Evolutionary conservation across 2,888 invertebrate species (phyloP), one percentile per base, ranked within the genome.

Genomic region (Pocota personata): DNA sequence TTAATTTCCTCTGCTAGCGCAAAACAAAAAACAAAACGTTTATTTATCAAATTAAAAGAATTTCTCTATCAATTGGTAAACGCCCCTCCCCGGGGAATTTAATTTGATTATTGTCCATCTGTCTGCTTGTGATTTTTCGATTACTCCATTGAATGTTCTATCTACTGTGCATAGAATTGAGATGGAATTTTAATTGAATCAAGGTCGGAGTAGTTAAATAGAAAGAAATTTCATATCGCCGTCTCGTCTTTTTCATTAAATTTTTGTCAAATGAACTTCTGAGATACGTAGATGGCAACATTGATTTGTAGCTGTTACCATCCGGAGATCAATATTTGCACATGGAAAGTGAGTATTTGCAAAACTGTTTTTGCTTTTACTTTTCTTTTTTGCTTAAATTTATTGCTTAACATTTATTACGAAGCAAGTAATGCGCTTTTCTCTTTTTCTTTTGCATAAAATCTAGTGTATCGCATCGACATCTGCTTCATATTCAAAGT

Each of bases 61-160:
- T 30, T 16, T 55, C 8, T 55, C 30, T 30, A 16, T 55, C 30
- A 55, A 55, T 55, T 55, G 55, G 55, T 30, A 14, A 8, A 8
- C 40, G 60, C 40, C 60, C 27, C 60, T 62, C 3, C 16, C 16
- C 4, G 32, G 30, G 30, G 62, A 46, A 46, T 64, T 48, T 64
- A 64, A 64, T 48, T 64, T 64, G 48, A 64, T 64, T 64, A 64
- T 64, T n/a, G n/a, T 19, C 19, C 64, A 19, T 48, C 32, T 32
- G 6, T 64, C 43, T 19, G 43, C 16, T 14, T 32, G 64, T 46
- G 64, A 64, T 64, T 64, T 64, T 64, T 55, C 30, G 55, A 30
- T 55, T 48, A 48, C 21, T 48, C 19, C 48, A 7, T 48, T 21
- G 19, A 4, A 19, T 48, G 48, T 60, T 60, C 40, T 24, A 43